These are phyloP conservation scores for Magallana angulata DNA, from an alignment of 1,140 invertebrate species.

Conservation along the genomic window DNA sequence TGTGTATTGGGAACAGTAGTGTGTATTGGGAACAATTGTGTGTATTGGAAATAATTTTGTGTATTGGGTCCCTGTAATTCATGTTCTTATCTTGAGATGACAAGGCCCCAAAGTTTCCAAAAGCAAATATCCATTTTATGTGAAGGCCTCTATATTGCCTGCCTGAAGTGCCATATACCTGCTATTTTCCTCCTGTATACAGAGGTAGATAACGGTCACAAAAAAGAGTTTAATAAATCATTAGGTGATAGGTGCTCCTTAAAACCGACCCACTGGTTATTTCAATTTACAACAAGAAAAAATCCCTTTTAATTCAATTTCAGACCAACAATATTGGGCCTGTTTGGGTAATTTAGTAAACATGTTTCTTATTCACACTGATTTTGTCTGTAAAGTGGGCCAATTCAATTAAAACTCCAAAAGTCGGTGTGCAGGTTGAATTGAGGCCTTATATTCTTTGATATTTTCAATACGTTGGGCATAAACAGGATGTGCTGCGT, in stretches of 20 bases:
- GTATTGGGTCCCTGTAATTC: background rate
- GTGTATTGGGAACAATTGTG: background rate
- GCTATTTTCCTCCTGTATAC: slow-evolving; percentile 2
- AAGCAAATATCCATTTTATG: slow-evolving; percentile 5
- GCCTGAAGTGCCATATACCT: slow-evolving; percentile 7
- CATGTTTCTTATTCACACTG: slow-evolving; percentile 14
- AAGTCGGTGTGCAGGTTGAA: background rate
- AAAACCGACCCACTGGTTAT: background rate
- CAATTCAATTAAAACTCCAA: background rate
- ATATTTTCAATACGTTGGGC: background rate
- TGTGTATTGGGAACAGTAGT: background rate
- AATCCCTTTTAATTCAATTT: background rate
- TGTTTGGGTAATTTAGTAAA: slow-evolving; percentile 14
- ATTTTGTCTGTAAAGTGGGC: slow-evolving; percentile 7
- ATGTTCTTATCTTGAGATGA: slow-evolving; percentile 15
- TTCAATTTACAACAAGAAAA: slow-evolving; percentile 2
- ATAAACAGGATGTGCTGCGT: slow-evolving; percentile 26
- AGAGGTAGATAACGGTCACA: background rate
- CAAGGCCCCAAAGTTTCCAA: background rate
- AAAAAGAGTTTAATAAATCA: slow-evolving; percentile 20
- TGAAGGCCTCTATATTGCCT: background rate
- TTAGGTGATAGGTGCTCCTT: background rate
- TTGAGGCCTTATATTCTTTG: slow-evolving; percentile 1
- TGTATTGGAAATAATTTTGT: background rate
- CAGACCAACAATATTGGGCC: background rate